A percentile compares a stretch with the other conserved stretches of the same genome.
phyloP scores from a whole-genome alignment of 2,113 vertebrate genomes.

The Corythornis vintsioides region DNA sequence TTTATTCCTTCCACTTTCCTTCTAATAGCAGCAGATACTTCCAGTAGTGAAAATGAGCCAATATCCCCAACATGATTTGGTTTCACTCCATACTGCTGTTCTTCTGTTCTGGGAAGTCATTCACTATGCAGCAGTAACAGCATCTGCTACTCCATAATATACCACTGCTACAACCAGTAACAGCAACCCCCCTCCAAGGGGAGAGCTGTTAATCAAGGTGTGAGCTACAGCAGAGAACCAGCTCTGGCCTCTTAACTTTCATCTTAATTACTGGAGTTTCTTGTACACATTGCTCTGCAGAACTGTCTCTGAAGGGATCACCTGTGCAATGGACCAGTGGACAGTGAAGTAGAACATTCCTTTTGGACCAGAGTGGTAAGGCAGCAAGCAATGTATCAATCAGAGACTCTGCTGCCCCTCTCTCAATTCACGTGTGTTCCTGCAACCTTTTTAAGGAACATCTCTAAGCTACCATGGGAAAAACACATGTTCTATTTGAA shows the following conservation, averaged over 20 bases:
- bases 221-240: neutral
- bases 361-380: neutral
- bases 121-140: neutral
- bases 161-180: neutral
- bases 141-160: no score
- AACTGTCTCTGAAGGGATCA: neutral
- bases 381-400: neutral
- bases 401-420: neutral
- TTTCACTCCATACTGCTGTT: neutral
- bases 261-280: neutral
- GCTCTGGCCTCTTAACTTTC: neutral
- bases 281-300: neutral
- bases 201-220: neutral
- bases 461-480: neutral
- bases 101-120: neutral
- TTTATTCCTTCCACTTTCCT: neutral
- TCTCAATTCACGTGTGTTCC: no score
- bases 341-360: neutral
- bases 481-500: neutral
- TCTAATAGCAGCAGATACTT: neutral
- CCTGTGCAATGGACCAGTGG: neutral
- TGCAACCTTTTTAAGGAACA: neutral
- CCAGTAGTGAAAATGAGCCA: neutral
- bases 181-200: neutral
- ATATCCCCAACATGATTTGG: neutral